These are phyloP conservation scores for Morinoia aosen DNA, from an alignment of 2,888 invertebrate species.

Conservation along the genomic window DNA sequence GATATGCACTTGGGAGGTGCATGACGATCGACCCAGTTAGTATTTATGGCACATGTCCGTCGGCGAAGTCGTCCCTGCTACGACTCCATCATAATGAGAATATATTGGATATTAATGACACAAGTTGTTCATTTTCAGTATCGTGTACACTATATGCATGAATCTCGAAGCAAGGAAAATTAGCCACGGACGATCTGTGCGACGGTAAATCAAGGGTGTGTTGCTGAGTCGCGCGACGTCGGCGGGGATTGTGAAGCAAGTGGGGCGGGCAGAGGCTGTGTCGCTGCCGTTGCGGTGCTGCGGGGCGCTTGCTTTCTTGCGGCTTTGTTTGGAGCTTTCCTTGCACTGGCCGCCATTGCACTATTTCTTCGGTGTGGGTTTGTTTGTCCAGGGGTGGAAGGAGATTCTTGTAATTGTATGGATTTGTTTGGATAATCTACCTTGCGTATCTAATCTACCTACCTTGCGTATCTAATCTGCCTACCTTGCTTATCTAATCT, in stretches of 20 bases:
- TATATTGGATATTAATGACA: neutral
- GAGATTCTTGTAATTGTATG: no score
- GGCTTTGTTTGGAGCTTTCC: neutral
- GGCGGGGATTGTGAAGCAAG: neutral
- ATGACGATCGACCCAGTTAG: neutral
- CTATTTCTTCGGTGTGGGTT: neutral
- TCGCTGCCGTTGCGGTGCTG: neutral
- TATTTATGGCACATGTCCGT: constrained; percentile 12
- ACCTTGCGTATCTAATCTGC: no score
- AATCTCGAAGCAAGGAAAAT: neutral
- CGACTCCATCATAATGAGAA: neutral
- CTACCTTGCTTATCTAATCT: no score
- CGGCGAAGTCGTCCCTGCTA: neutral
- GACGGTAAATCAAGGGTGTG: neutral
- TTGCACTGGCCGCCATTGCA: neutral
- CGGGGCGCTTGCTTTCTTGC: neutral
- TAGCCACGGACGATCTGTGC: neutral
- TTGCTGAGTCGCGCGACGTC: neutral
- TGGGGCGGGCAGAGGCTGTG: neutral
- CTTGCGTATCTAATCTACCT: no score
- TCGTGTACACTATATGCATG: neutral
- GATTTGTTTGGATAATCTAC: no score
- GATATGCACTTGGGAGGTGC: neutral
- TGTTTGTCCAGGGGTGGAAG: neutral
- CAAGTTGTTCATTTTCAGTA: neutral